phyloP scores from a whole-genome alignment of 2,797 vertebrate genomes.

The Cheirogaleus major region DNA sequence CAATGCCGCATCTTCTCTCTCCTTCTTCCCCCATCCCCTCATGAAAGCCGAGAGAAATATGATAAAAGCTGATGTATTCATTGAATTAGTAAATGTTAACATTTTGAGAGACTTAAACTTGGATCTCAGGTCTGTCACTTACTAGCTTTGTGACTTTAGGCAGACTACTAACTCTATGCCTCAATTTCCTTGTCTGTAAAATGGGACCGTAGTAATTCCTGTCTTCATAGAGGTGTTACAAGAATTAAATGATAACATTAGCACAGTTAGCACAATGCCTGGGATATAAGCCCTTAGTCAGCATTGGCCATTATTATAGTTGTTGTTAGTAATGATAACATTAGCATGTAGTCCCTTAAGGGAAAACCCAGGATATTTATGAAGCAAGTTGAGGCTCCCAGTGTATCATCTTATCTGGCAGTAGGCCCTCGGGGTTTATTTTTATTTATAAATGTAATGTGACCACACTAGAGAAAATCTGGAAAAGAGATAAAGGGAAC shows the following conservation, averaged over 20 bases:
- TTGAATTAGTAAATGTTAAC: conserved; percentile 26
- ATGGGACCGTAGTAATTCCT: neutral
- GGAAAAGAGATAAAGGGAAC: neutral
- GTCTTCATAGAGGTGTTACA: neutral
- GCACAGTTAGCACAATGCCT: neutral
- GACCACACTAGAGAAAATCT: neutral
- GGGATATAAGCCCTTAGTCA: neutral
- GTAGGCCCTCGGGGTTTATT: neutral
- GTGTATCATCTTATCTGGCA: neutral
- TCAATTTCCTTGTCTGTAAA: conserved; percentile 16
- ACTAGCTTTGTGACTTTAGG: conserved; percentile 36
- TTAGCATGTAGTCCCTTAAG: neutral
- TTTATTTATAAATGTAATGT: neutral
- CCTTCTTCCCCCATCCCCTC: neutral
- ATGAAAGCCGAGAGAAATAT: conserved; percentile 16
- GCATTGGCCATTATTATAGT: neutral
- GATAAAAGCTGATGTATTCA: neutral
- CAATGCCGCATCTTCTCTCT: neutral
- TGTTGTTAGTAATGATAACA: neutral
- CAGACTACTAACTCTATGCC: neutral
- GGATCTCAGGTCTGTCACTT: neutral
- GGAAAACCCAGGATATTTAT: neutral
- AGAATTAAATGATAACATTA: neutral
- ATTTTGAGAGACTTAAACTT: conserved; percentile 12
- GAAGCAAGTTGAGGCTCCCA: neutral